These are phyloP conservation scores for Conus ventricosus DNA, from an alignment of 1,140 invertebrate genomes.

Conservation along the genomic window DNA sequence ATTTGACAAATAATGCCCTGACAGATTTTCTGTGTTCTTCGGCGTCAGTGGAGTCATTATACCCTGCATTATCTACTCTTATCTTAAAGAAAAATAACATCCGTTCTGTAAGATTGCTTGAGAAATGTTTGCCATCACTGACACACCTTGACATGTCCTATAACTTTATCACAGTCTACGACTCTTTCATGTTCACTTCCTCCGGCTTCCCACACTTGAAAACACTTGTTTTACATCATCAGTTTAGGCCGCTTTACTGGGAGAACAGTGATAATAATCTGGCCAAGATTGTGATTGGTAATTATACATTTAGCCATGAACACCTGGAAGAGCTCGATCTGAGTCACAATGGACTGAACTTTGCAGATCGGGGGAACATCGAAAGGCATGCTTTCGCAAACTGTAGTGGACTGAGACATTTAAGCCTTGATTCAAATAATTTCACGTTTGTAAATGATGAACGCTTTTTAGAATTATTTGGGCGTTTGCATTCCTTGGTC, in stretches of 20 bases:
- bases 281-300: background rate
- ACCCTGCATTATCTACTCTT: background rate
- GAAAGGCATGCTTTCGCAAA: background rate
- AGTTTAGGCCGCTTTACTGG: background rate
- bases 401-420: background rate
- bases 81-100: background rate
- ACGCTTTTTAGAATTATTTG: constrained; percentile 5
- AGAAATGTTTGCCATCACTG: background rate
- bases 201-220: background rate
- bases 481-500: background rate
- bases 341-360: background rate
- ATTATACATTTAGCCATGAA: background rate
- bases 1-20: background rate
- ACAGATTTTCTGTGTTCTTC: background rate
- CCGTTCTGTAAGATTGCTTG: background rate
- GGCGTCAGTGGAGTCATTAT: background rate
- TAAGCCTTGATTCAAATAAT: background rate
- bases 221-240: background rate
- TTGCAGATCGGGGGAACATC: too few relatives aligned
- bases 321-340: background rate
- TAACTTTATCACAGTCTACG: background rate
- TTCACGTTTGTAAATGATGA: background rate
- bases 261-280: too few relatives aligned
- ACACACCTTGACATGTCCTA: background rate
- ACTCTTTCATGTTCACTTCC: background rate